Conservation (phyloP, 2,113 vertebrate species). For the Glaucidium brasilianum region DNA sequence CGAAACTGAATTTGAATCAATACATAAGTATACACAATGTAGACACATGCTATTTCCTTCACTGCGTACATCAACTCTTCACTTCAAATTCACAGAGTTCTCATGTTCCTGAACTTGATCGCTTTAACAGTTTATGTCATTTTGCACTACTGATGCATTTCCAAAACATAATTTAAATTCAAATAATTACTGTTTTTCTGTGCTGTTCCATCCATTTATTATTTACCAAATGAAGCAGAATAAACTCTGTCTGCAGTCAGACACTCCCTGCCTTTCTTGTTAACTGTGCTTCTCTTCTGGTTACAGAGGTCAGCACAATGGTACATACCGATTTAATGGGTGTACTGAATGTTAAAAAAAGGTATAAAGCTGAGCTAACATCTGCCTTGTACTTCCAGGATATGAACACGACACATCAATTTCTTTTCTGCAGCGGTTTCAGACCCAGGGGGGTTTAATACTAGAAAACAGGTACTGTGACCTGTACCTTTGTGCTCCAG, state of each 20-base stretch:
- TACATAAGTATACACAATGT: rapidly evolving
- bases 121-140: neutral
- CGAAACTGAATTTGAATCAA: neutral
- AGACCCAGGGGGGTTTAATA: neutral
- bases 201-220: neutral
- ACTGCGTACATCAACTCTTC: neutral
- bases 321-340: neutral
- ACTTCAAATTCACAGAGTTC: neutral
- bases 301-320: neutral
- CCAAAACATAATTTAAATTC: neutral
- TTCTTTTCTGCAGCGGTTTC: neutral
- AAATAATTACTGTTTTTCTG: neutral
- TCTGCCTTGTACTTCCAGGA: neutral
- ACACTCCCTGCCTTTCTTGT: neutral
- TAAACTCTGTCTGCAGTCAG: neutral
- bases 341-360: neutral
- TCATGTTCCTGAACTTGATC: neutral
- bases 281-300: neutral
- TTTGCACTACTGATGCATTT: neutral
- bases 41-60: neutral
- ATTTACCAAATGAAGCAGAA: neutral
- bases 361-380: neutral
- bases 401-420: neutral
- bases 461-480: neutral
- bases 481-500: neutral